Base-by-base conservation (phyloP, 2,888 invertebrate species). In the Syritta pipiens region DNA sequence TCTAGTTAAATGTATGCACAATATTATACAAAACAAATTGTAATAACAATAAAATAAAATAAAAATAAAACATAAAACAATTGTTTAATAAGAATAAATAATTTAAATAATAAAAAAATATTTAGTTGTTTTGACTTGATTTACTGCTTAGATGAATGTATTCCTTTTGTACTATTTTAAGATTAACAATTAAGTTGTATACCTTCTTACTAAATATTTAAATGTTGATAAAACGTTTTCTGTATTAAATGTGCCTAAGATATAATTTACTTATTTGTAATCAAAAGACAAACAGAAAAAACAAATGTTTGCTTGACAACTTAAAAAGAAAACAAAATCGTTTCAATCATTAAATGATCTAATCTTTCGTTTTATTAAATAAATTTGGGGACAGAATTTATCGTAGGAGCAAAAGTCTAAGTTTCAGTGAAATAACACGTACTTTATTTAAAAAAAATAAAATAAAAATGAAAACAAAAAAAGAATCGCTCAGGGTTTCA, bases 231-330 rank as follows among this genome's bases (percentile, higher is more conserved):
- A n/a, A 62, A 62, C 51, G 44, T 76, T 81, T 49, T 85, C 68
- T 84, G 84, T 85, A 86, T 86, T 86, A 83, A 86, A 86, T 85
- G 86, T 86, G 87, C 85, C 85, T 86, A 85, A 83, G 72, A 74
- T 82, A 81, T 85, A n/a, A 77, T 81, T 84, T 77, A 67, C 42
- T 62, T 79, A 42, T 67, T 55, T 79, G 37, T 62, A 74, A 63
- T 60, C 51, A 72, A 77, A 77, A 46, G 7, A 49, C 12, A 57
- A 44, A 17, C 37, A 81, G 69, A 79, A 79, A 72, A 37, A 67
- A 35, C 60, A 30, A 17, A 48, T n/a, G n/a, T n/a, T n/a, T n/a
- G n/a, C n/a, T n/a, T n/a, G n/a, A n/a, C n/a, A n/a, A n/a, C n/a
- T n/a, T n/a, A 49, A 72, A 48, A 5, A 12, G 7, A 53, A 26